phyloP scores from a whole-genome alignment of 1,140 invertebrate species.

The Drosophila parvula region DNA sequence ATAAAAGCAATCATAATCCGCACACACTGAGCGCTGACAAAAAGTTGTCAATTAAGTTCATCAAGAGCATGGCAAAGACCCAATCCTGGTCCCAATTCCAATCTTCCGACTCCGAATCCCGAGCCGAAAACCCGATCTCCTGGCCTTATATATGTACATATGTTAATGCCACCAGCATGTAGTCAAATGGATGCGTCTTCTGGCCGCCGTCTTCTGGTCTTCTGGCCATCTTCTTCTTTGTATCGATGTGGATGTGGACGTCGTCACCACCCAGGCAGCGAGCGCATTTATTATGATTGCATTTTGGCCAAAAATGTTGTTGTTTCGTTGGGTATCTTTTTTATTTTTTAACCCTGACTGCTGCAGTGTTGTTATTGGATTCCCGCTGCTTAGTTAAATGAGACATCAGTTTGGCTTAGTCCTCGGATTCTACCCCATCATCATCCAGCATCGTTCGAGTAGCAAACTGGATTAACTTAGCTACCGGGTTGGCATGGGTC shows the following conservation, averaged over 20 bases:
- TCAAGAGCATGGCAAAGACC: conserved; percentile 56
- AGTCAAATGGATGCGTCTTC: conserved; percentile 42
- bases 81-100: conserved; percentile 1
- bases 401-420: conserved; percentile 68
- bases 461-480: conserved; percentile 45
- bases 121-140: conserved; percentile 22
- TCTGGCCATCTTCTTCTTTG: not conserved
- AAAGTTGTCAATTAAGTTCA: conserved; percentile 80
- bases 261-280: conserved; percentile 70
- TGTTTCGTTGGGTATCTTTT: not conserved
- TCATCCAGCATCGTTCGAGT: conserved; percentile 4
- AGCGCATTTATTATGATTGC: conserved; percentile 80
- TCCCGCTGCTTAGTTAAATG: conserved; percentile 78
- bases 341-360: not conserved
- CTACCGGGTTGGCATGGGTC: conserved; percentile 54
- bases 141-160: conserved; percentile 27
- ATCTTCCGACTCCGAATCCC: conserved; percentile 6
- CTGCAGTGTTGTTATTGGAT: conserved; percentile 29
- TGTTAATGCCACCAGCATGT: conserved; percentile 42
- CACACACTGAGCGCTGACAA: conserved; percentile 75
- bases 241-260: conserved; percentile 23
- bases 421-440: conserved; percentile 14
- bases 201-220: not conserved
- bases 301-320: conserved; percentile 68
- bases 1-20: conserved; percentile 81